Percentiles rank a stretch among this genome's conserved stretches.
phyloP scores from a whole-genome alignment of 2,797 vertebrate genomes.

The Sebastes variabilis region DNA sequence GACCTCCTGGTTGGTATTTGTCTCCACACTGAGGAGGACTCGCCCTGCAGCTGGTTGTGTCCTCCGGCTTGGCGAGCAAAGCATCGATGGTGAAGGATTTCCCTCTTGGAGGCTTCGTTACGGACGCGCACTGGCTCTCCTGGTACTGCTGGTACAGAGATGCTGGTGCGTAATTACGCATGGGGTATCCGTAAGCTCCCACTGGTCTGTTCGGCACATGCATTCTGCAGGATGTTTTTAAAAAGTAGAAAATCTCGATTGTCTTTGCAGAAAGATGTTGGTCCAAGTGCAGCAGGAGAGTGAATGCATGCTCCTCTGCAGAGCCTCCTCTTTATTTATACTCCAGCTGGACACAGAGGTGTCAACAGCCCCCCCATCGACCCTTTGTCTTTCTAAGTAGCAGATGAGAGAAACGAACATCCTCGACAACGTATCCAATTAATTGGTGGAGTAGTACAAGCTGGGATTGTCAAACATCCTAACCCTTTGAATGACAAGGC shows the following conservation, averaged over 20 bases:
- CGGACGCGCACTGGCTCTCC: slow-evolving; percentile 40
- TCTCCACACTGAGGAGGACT: slow-evolving; percentile 38
- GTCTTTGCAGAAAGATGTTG: slow-evolving; percentile 15
- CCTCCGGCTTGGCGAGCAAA: slow-evolving; percentile 83
- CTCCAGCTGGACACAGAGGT: slow-evolving; percentile 70
- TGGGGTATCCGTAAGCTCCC: slow-evolving; percentile 58
- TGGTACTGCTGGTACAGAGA: slow-evolving; percentile 59
- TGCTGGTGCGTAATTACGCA: slow-evolving; percentile 71
- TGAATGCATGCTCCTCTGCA: slow-evolving; percentile 41
- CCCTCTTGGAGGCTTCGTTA: slow-evolving; percentile 62
- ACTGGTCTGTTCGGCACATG: slow-evolving; percentile 67
- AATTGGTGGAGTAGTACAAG: slow-evolving; percentile 87
- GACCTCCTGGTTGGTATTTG: slow-evolving; percentile 49
- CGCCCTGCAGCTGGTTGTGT: slow-evolving; percentile 33
- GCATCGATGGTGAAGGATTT: slow-evolving; percentile 89
- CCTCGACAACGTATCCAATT: slow-evolving; percentile 86
- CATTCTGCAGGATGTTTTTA: slow-evolving; percentile 63
- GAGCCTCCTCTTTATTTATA: slow-evolving; percentile 74
- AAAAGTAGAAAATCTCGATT: background rate
- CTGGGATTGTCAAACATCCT: slow-evolving; percentile 86
- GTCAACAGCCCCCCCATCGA: slow-evolving; percentile 79
- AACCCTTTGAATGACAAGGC: slow-evolving; percentile 82
- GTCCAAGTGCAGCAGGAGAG: slow-evolving; percentile 36
- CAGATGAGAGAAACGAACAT: slow-evolving; percentile 86
- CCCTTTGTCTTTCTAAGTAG: slow-evolving; percentile 86